Percentiles rank a stretch among this genome's conserved stretches.
Evolutionary conservation across 2,888 invertebrate species (phyloP).

Genomic region (Cephus pulcher): DNA sequence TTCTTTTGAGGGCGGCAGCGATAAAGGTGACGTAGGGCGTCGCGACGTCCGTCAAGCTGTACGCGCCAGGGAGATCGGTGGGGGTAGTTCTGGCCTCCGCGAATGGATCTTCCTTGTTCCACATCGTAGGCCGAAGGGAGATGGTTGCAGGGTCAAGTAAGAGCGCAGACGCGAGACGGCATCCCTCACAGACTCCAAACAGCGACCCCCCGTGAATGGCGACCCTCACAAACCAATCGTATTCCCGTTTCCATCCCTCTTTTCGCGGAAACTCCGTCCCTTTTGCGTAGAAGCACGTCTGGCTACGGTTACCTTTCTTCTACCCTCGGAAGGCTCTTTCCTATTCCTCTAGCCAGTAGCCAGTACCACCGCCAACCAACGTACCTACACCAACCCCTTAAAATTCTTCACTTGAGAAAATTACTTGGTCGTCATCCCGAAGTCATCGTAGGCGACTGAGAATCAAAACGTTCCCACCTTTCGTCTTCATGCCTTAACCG

Average conservation of each 20-base stretch:
- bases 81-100: constrained; percentile 7
- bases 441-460: neutral
- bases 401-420: neutral
- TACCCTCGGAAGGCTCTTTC: constrained; percentile 14
- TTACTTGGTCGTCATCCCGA: neutral
- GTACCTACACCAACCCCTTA: neutral
- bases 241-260: constrained; percentile 67
- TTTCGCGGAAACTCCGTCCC: constrained; percentile 44
- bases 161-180: constrained; percentile 53
- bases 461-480: neutral
- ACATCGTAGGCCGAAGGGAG: constrained; percentile 36
- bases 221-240: constrained; percentile 67
- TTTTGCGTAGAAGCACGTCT: neutral
- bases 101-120: constrained; percentile 12
- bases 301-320: constrained; percentile 6
- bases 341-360: neutral
- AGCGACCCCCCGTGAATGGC: constrained; percentile 63
- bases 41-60: constrained; percentile 64
- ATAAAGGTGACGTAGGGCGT: constrained; percentile 64
- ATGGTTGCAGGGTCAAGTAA: constrained; percentile 57
- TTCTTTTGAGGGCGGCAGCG: constrained; percentile 45
- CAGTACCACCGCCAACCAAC: neutral
- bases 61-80: neutral
- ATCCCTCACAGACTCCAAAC: constrained; percentile 58
- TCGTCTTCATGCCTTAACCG: neutral